A percentile compares a stretch with the other conserved stretches of the same genome.
phyloP scores from a whole-genome alignment of 2,113 vertebrate species.

The Pagrus major region DNA sequence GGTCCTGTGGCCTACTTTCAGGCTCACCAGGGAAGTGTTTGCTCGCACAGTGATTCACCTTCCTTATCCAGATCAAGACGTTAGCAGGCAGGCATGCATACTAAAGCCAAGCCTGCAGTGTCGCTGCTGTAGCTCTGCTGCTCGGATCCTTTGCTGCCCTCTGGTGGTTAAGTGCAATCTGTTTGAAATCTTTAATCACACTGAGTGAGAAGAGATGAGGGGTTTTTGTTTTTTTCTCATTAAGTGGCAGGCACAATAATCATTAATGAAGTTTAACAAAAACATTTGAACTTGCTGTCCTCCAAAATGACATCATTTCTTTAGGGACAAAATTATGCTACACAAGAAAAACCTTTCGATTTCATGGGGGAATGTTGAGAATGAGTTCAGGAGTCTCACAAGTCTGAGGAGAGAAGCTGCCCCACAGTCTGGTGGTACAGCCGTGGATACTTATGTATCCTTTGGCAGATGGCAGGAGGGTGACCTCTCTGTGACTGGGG shows the following conservation, averaged over 20 bases:
- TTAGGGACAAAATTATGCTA: neutral
- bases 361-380: neutral
- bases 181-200: too few species aligned
- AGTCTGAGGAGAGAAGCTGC: neutral
- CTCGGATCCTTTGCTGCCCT: conserved; percentile 35
- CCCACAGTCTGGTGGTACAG: too few species aligned
- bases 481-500: too few species aligned
- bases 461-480: too few species aligned
- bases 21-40: conserved; percentile 31
- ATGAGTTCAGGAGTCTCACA: neutral
- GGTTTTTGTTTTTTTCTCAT: too few species aligned
- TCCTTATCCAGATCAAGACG: conserved; percentile 58
- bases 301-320: neutral
- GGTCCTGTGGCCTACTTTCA: conserved; percentile 48
- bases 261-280: neutral
- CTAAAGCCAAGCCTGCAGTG: neutral
- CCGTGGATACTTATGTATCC: too few species aligned
- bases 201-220: too few species aligned
- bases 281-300: neutral
- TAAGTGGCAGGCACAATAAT: neutral
- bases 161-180: conserved; percentile 47
- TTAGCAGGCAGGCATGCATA: conserved; percentile 36
- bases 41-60: conserved; percentile 41
- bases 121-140: neutral
- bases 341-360: too few species aligned